Evolutionary conservation across 2,113 vertebrate genomes (phyloP).

Genomic region (Rhombomys opimus): DNA sequence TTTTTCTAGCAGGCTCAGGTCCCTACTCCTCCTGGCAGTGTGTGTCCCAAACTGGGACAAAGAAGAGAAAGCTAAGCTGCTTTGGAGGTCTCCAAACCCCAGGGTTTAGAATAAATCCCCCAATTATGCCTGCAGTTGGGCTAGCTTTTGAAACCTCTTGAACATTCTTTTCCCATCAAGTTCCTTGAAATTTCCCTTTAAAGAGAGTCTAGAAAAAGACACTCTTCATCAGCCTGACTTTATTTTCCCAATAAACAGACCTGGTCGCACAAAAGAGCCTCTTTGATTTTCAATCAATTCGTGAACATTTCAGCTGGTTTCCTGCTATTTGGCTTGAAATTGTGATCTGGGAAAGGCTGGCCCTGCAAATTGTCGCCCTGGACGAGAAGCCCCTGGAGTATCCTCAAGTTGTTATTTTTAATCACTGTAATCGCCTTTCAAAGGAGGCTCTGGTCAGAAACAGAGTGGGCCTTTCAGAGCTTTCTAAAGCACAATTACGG

Average conservation of each 20-base stretch:
- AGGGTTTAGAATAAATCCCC: conserved; percentile 45
- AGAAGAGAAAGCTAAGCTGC: conserved; percentile 35
- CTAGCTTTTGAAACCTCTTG: conserved; percentile 73
- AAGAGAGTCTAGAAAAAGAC: conserved; percentile 76
- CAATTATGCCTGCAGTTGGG: conserved; percentile 68
- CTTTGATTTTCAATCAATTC: conserved; percentile 76
- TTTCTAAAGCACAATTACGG: conserved; percentile 80
- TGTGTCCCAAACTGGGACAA: conserved; percentile 39
- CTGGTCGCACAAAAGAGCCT: conserved; percentile 65
- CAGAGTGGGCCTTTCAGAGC: conserved; percentile 80
- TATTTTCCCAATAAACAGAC: conserved; percentile 82
- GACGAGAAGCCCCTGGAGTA: conserved; percentile 77
- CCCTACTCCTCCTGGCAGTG: neutral
- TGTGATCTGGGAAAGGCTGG: conserved; percentile 77
- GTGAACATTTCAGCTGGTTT: conserved; percentile 72
- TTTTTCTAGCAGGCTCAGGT: neutral
- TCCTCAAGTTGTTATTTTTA: conserved; percentile 83
- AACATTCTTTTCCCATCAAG: conserved; percentile 72
- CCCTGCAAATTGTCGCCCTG: conserved; percentile 76
- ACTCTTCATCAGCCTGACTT: conserved; percentile 76
- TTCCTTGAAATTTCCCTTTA: conserved; percentile 78
- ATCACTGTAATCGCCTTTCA: conserved; percentile 83
- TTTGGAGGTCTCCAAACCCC: conserved; percentile 68
- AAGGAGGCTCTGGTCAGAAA: conserved; percentile 76
- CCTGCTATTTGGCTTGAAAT: conserved; percentile 76